Percentiles rank a stretch among this genome's conserved stretches.
These are phyloP conservation scores for Archilochus colubris DNA, from an alignment of 2,113 vertebrate species.

Conservation along the genomic window DNA sequence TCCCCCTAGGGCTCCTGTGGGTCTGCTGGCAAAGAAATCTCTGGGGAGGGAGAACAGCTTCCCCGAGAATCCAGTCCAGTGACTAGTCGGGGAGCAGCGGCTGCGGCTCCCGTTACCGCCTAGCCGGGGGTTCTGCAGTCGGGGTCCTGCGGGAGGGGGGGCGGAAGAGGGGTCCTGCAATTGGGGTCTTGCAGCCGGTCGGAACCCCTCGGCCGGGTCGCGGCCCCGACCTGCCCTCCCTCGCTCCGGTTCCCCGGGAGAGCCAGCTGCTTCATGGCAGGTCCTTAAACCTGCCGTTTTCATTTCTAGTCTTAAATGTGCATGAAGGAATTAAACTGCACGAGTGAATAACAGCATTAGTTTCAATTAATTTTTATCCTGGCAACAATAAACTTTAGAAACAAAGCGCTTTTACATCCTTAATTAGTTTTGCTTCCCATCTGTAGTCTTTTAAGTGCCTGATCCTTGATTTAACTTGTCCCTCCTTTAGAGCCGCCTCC, in stretches of 20 bases:
- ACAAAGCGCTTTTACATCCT: conserved; percentile 83
- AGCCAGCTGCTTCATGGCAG: conserved; percentile 15
- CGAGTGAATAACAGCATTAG: conserved; percentile 80
- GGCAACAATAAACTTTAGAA: conserved; percentile 84
- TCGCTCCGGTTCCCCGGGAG: neutral
- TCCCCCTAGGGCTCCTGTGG: neutral
- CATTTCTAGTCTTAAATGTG: conserved; percentile 64
- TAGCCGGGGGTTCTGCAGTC: neutral
- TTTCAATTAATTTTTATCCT: conserved; percentile 82
- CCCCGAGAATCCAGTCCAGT: neutral
- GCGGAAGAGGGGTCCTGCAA: too few species aligned
- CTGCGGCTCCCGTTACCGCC: neutral
- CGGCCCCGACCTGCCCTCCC: neutral
- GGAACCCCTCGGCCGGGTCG: neutral
- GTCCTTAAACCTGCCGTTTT: conserved; percentile 60
- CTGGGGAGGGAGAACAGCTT: neutral
- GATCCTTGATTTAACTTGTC: conserved; percentile 78
- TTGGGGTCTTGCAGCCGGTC: neutral
- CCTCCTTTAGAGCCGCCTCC: conserved; percentile 55
- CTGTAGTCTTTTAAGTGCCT: conserved; percentile 78
- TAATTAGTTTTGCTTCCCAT: conserved; percentile 83
- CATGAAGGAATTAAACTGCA: conserved; percentile 80
- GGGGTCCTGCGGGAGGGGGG: neutral
- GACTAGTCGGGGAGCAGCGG: neutral
- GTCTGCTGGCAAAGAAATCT: neutral